Conservation (phyloP, 2,888 invertebrate species). For the Plagodis pulveraria region DNA sequence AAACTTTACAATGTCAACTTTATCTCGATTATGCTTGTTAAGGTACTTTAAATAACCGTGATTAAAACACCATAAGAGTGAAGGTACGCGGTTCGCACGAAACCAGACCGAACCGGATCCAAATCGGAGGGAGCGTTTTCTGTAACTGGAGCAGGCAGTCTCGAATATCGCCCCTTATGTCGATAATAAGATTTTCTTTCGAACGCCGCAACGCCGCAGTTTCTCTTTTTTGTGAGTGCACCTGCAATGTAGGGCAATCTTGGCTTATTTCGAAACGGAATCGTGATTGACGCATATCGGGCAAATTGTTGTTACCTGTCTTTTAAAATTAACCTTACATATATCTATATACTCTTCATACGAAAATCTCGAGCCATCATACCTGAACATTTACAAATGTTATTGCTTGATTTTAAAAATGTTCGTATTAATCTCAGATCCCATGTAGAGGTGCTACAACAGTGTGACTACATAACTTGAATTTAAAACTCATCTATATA, state of each 20-base stretch:
- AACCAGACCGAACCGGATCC: constrained; percentile 80
- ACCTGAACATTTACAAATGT: background rate
- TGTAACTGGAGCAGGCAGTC: constrained; percentile 81
- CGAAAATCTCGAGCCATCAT: background rate
- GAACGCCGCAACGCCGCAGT: constrained; percentile 67
- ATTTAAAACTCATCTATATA: too few relatives aligned
- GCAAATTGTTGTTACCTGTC: constrained; percentile 52
- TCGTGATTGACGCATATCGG: constrained; percentile 69
- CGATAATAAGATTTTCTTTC: constrained; percentile 82
- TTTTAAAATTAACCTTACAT: constrained; percentile 35
- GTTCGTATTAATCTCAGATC: too few relatives aligned
- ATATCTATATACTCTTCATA: constrained; percentile 10
- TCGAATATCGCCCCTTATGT: constrained; percentile 81
- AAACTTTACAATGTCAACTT: constrained; percentile 33
- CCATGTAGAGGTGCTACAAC: too few relatives aligned
- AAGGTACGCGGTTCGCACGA: constrained; percentile 68
- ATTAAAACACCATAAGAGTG: constrained; percentile 74
- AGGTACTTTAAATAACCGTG: constrained; percentile 33
- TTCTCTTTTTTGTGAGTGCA: constrained; percentile 81
- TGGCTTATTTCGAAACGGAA: constrained; percentile 69
- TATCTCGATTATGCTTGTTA: constrained; percentile 31
- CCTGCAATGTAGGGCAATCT: constrained; percentile 77
- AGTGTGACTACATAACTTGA: too few relatives aligned
- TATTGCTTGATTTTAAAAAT: too few relatives aligned
- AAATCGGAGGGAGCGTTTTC: constrained; percentile 74